These are phyloP conservation scores for Actenoides lindsayi DNA, from an alignment of 2,113 vertebrate species.

Conservation along the genomic window DNA sequence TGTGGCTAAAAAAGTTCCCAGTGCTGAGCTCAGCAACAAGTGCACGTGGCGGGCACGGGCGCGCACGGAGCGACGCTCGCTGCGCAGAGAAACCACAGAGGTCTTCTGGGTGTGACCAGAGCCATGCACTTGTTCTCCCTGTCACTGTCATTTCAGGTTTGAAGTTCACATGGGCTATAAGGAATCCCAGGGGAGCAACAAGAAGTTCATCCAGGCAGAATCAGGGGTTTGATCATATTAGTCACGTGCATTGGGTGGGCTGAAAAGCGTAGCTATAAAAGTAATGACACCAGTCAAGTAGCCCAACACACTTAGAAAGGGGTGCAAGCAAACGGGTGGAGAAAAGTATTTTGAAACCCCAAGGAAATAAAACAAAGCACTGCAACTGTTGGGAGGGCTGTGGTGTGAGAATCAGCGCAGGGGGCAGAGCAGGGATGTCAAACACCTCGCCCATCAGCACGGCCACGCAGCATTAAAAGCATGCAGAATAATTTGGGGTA, in stretches of 20 bases:
- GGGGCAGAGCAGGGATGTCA: not conserved
- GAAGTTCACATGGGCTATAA: not conserved
- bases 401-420: not conserved
- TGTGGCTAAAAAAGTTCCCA: not conserved
- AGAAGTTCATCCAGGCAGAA: not conserved
- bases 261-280: not conserved
- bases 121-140: not conserved
- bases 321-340: not conserved
- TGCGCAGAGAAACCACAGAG: not conserved
- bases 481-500: not conserved
- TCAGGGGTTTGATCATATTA: not conserved
- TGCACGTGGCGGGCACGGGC: not conserved
- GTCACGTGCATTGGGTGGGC: not conserved
- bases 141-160: not conserved
- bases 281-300: not conserved
- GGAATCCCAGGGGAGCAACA: not conserved
- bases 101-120: not conserved
- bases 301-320: not conserved
- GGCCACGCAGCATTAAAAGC: not conserved
- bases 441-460: not conserved
- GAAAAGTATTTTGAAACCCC: not conserved
- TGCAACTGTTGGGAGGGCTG: not conserved
- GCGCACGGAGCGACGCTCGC: not conserved
- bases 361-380: not conserved
- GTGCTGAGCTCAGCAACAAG: slow-evolving; percentile 32